A percentile compares a stretch with the other conserved stretches of the same genome.
Evolutionary conservation across 2,888 invertebrate genomes (phyloP).

Genomic region (Drosophila prostipennis): DNA sequence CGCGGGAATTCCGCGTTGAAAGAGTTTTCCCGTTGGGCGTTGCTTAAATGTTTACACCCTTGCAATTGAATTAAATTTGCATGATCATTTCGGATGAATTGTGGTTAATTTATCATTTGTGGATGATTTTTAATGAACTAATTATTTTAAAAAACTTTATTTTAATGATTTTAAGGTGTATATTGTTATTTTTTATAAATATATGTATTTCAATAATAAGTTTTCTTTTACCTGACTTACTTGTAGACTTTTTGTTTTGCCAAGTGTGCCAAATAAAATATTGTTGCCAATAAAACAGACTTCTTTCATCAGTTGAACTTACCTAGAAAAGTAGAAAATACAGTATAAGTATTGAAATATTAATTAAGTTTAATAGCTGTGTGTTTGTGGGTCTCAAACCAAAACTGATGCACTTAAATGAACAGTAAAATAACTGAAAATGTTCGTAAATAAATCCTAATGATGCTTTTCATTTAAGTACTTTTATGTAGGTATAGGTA

Average conservation of each 20-base stretch:
- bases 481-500: conserved; percentile 1
- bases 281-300: not conserved
- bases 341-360: conserved; percentile 24
- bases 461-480: conserved; percentile 19
- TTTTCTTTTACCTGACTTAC: conserved; percentile 59
- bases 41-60: conserved; percentile 21
- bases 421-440: conserved; percentile 24
- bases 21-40: conserved; percentile 1
- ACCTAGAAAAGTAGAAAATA: conserved; percentile 62
- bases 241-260: not conserved
- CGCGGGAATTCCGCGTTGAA: conserved; percentile 28
- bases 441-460: conserved; percentile 28
- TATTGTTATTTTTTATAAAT: no score
- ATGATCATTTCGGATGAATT: conserved; percentile 17
- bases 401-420: conserved; percentile 50
- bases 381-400: conserved; percentile 6
- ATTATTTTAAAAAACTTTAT: no score
- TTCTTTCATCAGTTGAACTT: conserved; percentile 45
- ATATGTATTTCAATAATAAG: no score
- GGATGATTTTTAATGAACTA: no score
- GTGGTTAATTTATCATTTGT: not conserved
- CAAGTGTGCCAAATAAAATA: not conserved
- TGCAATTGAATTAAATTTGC: conserved; percentile 29
- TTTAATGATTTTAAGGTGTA: no score
- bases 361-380: not conserved